These are phyloP conservation scores for Diceros bicornis DNA, from an alignment of 2,797 vertebrate genomes.

Conservation along the genomic window DNA sequence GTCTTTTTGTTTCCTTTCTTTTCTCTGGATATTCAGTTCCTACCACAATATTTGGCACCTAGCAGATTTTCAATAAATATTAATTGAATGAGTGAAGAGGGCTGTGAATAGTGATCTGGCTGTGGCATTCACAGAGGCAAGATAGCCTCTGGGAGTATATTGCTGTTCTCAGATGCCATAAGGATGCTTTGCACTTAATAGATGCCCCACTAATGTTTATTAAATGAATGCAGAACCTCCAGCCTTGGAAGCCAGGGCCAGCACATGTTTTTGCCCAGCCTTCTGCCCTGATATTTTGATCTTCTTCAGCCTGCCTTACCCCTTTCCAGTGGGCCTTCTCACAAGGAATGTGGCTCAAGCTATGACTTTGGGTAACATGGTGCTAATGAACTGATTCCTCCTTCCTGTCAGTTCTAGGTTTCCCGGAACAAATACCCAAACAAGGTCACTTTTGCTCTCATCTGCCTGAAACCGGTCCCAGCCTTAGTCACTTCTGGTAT, in stretches of 20 bases:
- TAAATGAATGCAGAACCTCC: background rate
- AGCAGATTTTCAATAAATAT: background rate
- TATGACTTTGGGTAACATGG: background rate
- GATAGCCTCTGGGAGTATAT: background rate
- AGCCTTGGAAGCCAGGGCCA: background rate
- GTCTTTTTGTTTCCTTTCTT: background rate
- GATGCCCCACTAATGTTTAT: background rate
- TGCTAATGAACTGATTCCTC: background rate
- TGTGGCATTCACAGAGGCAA: background rate
- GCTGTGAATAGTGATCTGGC: background rate
- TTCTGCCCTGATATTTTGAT: background rate
- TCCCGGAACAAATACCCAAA: background rate
- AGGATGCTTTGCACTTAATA: background rate
- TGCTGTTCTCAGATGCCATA: background rate
- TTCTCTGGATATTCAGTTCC: background rate
- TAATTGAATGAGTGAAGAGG: background rate
- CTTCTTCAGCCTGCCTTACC: background rate
- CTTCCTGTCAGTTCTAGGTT: background rate
- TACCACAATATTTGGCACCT: background rate
- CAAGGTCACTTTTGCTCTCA: background rate
- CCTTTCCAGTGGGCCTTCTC: background rate
- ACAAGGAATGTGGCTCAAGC: background rate
- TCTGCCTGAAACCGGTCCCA: background rate
- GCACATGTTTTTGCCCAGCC: background rate
- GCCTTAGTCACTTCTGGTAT: background rate